Evolutionary conservation across 2,888 invertebrate species (phyloP).

Genomic region (Drosophila tripunctata): DNA sequence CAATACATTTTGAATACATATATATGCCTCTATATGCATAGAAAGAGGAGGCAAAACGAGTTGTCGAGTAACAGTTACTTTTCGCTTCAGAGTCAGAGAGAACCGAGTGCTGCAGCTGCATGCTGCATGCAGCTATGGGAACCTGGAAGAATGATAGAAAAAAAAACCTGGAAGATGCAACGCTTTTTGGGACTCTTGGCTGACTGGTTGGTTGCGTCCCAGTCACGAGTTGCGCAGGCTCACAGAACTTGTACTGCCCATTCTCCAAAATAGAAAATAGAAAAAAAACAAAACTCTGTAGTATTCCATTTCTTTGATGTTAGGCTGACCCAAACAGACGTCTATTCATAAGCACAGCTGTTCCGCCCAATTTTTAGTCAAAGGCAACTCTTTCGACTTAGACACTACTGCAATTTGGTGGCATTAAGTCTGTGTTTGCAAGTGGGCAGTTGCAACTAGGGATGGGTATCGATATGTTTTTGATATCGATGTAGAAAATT

Average conservation of each 20-base stretch:
- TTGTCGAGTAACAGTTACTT: conserved; percentile 75
- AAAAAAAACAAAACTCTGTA: neutral
- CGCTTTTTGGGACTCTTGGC: conserved; percentile 12
- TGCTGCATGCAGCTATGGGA: conserved; percentile 22
- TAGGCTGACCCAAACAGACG: conserved; percentile 54
- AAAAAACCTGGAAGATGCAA: conserved; percentile 34
- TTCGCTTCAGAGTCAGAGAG: too few relatives aligned
- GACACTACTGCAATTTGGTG: conserved; percentile 71
- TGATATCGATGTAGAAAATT: neutral
- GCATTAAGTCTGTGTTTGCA: conserved; percentile 37
- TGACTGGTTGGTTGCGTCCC: conserved; percentile 62
- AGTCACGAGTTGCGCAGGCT: conserved; percentile 66
- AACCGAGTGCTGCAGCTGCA: conserved; percentile 15
- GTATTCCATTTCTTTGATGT: conserved; percentile 49
- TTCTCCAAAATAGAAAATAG: too few relatives aligned
- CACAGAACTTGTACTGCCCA: too few relatives aligned
- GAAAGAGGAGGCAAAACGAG: conserved; percentile 75
- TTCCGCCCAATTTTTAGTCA: neutral
- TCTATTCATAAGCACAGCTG: conserved; percentile 51
- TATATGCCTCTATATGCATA: conserved; percentile 59
- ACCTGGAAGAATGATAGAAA: conserved; percentile 42
- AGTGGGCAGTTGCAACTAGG: too few relatives aligned
- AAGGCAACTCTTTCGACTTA: neutral
- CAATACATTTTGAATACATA: conserved; percentile 32
- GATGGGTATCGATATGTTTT: neutral